Percentiles rank a stretch among this genome's conserved stretches.
Conservation (phyloP, 2,888 invertebrate genomes). For the Cylloceria caligata region DNA sequence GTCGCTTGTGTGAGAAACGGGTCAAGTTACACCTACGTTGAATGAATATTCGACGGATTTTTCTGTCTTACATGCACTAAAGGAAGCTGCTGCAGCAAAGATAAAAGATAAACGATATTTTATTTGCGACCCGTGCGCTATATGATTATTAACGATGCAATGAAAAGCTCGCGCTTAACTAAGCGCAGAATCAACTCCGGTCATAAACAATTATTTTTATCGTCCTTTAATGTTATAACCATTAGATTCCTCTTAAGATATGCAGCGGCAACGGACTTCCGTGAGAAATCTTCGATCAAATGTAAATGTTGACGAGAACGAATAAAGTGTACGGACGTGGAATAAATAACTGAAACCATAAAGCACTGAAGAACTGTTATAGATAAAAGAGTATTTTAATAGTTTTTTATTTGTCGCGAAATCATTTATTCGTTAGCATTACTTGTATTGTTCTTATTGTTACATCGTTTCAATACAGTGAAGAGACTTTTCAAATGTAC, state of each 20-base stretch:
- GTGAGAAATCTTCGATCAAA: slow-evolving; percentile 27
- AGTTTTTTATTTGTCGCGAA: slow-evolving; percentile 34
- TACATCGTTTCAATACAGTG: neutral
- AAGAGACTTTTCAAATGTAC: slow-evolving; percentile 13
- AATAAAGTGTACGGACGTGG: neutral
- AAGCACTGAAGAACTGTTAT: neutral
- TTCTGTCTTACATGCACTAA: no score
- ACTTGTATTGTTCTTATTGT: neutral
- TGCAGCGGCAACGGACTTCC: neutral
- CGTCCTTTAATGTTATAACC: neutral
- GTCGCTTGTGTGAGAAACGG: no score
- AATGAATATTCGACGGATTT: no score
- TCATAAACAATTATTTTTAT: neutral
- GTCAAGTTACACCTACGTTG: no score
- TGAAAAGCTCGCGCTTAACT: neutral
- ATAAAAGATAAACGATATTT: no score
- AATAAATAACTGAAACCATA: neutral
- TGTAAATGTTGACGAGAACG: slow-evolving; percentile 16
- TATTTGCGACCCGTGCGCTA: no score
- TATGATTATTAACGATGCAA: neutral
- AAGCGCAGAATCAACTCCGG: neutral
- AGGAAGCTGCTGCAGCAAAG: no score
- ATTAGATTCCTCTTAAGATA: neutral
- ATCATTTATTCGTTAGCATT: slow-evolving; percentile 13
- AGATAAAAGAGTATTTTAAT: neutral